These are phyloP conservation scores for Brachionus asplanchnoidis DNA, from an alignment of 1,140 invertebrate genomes.

Conservation along the genomic window DNA sequence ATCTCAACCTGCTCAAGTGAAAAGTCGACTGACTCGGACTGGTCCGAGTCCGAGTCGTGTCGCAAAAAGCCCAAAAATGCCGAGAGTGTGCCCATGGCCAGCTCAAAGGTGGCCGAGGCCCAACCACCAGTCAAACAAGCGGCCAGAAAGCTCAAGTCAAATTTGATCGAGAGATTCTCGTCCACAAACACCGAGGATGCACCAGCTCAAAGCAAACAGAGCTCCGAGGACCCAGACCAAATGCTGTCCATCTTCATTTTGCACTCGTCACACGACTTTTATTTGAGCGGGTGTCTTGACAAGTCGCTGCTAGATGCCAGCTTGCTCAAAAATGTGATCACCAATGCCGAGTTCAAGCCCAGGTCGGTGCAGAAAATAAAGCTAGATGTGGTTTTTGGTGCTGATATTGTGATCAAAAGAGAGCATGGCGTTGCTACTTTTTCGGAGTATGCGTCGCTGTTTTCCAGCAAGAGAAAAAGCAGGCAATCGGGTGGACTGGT, in stretches of 20 bases:
- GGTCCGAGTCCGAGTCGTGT: not conserved
- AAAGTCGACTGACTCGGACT: not conserved
- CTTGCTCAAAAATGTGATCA: not conserved
- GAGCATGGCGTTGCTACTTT: not conserved
- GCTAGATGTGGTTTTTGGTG: conserved; percentile 5
- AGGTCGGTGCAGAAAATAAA: conserved; percentile 28
- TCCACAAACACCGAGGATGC: not conserved
- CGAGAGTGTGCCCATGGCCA: not conserved
- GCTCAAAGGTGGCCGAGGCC: not conserved
- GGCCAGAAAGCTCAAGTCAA: conserved; percentile 36
- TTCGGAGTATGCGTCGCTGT: not conserved
- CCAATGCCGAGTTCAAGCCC: not conserved
- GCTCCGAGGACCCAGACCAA: not conserved
- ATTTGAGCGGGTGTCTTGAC: not conserved
- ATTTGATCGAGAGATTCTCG: conserved; percentile 29
- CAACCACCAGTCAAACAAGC: not conserved
- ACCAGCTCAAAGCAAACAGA: not conserved
- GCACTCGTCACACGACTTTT: conserved; percentile 26
- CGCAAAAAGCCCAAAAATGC: not conserved
- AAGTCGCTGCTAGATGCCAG: not conserved
- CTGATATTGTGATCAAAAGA: conserved; percentile 6
- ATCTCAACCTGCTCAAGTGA: not conserved
- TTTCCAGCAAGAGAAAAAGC: not conserved
- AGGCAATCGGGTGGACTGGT: not conserved
- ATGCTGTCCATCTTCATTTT: conserved; percentile 24